These are phyloP conservation scores for Drosophila lacteicornis DNA, from an alignment of 1,140 invertebrate species.

Conservation along the genomic window DNA sequence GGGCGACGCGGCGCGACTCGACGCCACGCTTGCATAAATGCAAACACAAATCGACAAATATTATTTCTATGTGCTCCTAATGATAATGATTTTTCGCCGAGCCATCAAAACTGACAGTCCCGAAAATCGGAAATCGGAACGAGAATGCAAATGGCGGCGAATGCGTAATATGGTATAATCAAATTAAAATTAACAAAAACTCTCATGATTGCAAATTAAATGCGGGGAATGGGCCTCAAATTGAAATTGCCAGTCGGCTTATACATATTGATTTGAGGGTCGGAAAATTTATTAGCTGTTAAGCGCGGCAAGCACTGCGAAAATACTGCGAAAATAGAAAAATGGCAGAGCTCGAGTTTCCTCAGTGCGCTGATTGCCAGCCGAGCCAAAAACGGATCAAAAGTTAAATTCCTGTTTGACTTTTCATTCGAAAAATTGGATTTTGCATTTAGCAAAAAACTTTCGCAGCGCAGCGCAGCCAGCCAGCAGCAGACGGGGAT, in stretches of 20 bases:
- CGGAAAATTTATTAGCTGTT: constrained; percentile 32
- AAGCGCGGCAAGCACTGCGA: background rate
- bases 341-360: constrained; percentile 2
- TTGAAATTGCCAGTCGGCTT: constrained; percentile 57
- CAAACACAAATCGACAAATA: constrained; percentile 73
- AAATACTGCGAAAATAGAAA: constrained; percentile 8
- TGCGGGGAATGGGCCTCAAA: constrained; percentile 65
- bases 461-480: constrained; percentile 32
- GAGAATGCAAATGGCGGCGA: constrained; percentile 10
- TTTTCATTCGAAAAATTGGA: constrained; percentile 84
- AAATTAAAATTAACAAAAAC: constrained; percentile 82
- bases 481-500: constrained; percentile 42
- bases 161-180: constrained; percentile 64
- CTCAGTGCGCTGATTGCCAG: constrained; percentile 41
- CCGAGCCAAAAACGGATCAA: constrained; percentile 78
- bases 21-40: constrained; percentile 50
- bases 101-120: constrained; percentile 32
- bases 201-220: constrained; percentile 79
- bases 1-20: background rate
- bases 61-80: constrained; percentile 73
- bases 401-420: constrained; percentile 83
- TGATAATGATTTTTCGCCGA: constrained; percentile 62
- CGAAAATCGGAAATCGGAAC: constrained; percentile 11
- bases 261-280: constrained; percentile 35
- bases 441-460: constrained; percentile 79